phyloP scores from a whole-genome alignment of 2,888 invertebrate genomes.

The Drosophila parthenogenetica region DNA sequence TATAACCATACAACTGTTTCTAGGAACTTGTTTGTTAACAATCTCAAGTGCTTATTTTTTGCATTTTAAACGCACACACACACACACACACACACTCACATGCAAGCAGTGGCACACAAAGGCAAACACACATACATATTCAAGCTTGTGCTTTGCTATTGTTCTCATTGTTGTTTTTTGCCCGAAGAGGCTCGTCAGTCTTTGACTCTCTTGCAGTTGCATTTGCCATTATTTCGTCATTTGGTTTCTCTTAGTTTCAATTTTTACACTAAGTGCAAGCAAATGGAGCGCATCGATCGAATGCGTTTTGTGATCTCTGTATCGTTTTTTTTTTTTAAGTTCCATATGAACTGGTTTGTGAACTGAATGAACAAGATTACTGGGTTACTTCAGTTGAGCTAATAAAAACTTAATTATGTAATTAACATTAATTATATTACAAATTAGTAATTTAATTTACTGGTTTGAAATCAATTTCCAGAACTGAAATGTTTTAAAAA shows the following conservation, averaged over 20 bases:
- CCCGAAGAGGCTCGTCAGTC: slow-evolving; percentile 42
- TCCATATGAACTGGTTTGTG: too few species aligned
- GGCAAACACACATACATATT: neutral
- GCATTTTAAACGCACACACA: neutral
- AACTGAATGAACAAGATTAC: too few species aligned
- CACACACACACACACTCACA: neutral
- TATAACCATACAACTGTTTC: slow-evolving; percentile 19
- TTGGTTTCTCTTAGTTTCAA: slow-evolving; percentile 3
- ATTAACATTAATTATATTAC: too few species aligned
- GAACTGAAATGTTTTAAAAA: too few species aligned
- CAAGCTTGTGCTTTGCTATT: slow-evolving; percentile 1
- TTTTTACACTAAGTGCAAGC: neutral
- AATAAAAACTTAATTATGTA: too few species aligned
- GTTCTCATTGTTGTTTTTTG: neutral
- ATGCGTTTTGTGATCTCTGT: slow-evolving; percentile 10
- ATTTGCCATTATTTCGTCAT: slow-evolving; percentile 26
- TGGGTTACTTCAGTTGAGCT: too few species aligned
- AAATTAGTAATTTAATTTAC: too few species aligned
- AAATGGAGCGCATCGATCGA: neutral
- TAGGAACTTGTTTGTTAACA: slow-evolving; percentile 19
- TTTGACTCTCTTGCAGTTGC: slow-evolving; percentile 17
- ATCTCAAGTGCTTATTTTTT: slow-evolving; percentile 15
- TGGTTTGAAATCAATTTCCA: too few species aligned
- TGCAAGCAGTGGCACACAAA: neutral
- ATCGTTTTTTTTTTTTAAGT: neutral